A percentile compares a stretch with the other conserved stretches of the same genome.
These are phyloP conservation scores for Daphoenositta chrysoptera DNA, from an alignment of 2,113 vertebrate species.

Conservation along the genomic window DNA sequence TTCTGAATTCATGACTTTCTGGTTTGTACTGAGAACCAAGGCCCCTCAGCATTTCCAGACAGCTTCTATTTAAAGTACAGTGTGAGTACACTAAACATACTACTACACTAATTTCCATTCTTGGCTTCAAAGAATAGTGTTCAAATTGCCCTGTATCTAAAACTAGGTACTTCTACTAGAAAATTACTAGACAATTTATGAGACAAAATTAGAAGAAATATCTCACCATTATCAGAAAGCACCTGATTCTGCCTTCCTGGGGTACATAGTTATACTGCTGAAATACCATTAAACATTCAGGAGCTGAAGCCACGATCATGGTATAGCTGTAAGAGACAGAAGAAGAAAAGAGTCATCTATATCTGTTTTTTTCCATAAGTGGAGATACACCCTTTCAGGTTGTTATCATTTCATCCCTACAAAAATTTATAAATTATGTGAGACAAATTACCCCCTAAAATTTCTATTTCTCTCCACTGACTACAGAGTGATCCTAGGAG, in stretches of 20 bases:
- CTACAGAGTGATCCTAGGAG: neutral
- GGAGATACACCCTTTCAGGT: neutral
- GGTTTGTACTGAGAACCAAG: neutral
- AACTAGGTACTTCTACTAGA: neutral
- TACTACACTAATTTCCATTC: neutral
- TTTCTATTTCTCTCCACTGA: neutral
- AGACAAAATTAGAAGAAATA: neutral
- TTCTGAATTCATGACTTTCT: neutral
- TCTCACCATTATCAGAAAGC: neutral
- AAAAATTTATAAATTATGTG: neutral
- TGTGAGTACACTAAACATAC: neutral
- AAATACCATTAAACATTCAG: neutral
- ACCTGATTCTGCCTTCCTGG: neutral
- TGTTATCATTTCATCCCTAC: neutral
- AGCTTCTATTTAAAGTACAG: neutral
- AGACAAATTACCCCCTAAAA: neutral
- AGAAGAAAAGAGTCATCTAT: neutral
- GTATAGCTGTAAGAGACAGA: neutral
- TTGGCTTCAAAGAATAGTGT: neutral
- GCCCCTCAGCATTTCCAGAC: neutral
- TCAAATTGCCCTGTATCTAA: neutral
- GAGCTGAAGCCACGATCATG: neutral
- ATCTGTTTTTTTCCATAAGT: neutral
- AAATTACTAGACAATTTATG: neutral
- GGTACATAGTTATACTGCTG: neutral